Evolutionary conservation across 2,113 vertebrate species (phyloP).

Genomic region (Opisthocomus hoazin): DNA sequence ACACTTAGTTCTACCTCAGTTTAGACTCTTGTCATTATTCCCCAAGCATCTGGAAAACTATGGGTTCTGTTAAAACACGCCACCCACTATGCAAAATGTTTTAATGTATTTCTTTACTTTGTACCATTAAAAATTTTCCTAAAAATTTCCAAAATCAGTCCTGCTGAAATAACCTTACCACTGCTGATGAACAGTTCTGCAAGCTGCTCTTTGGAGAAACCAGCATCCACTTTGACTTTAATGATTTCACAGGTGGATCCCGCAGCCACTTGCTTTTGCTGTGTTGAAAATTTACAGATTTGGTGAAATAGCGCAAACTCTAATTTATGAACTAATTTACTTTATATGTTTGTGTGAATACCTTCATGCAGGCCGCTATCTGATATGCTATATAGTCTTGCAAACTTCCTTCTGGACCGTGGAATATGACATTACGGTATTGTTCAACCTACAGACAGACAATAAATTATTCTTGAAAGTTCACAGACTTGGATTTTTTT

Average conservation of each 20-base stretch:
- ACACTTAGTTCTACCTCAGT: background rate
- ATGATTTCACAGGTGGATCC: slow-evolving; percentile 86
- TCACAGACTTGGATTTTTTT: background rate
- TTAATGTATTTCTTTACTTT: background rate
- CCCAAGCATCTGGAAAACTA: background rate
- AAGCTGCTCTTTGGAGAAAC: slow-evolving; percentile 88
- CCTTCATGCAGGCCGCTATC: slow-evolving; percentile 86
- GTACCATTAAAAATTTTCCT: background rate
- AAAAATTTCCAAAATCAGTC: background rate
- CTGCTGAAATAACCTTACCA: slow-evolving; percentile 71
- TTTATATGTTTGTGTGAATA: slow-evolving; percentile 32
- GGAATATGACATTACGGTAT: slow-evolving; percentile 91
- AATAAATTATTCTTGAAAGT: background rate
- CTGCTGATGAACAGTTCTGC: slow-evolving; percentile 86
- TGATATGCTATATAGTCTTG: slow-evolving; percentile 85
- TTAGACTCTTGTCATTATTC: background rate
- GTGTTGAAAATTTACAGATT: slow-evolving; percentile 27
- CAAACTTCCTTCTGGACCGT: slow-evolving; percentile 92
- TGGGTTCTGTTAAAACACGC: background rate
- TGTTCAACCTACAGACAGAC: slow-evolving; percentile 83
- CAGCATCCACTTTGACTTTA: slow-evolving; percentile 81
- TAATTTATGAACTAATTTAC: background rate
- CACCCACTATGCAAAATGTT: background rate
- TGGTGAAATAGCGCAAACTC: background rate
- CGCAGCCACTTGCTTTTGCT: slow-evolving; percentile 84